phyloP scores from a whole-genome alignment of 2,113 vertebrate species.

The Felis chaus region DNA sequence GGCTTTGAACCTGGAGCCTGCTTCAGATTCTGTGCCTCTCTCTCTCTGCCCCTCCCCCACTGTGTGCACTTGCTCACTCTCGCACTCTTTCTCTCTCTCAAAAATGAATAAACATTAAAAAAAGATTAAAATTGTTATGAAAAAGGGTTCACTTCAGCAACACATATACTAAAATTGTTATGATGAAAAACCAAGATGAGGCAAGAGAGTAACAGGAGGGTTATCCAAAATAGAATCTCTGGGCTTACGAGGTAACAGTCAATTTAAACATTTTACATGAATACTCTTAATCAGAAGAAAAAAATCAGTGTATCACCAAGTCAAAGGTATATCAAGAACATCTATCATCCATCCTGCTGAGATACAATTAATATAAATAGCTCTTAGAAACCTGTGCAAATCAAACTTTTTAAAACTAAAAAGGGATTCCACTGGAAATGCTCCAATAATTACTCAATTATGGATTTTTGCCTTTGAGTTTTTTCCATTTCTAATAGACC shows the following conservation, averaged over 20 bases:
- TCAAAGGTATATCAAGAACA: background rate
- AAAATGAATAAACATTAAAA: too few relatives aligned
- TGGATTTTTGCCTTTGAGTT: background rate
- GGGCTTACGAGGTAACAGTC: background rate
- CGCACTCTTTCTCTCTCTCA: too few relatives aligned
- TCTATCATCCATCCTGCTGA: background rate
- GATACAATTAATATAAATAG: background rate
- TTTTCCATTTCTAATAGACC: background rate
- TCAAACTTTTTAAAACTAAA: background rate
- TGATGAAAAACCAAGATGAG: background rate
- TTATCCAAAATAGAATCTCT: background rate
- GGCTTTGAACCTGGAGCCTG: too few relatives aligned
- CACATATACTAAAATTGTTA: background rate
- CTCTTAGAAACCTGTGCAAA: background rate
- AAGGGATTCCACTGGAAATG: background rate
- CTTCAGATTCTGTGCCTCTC: too few relatives aligned
- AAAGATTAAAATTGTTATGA: too few relatives aligned
- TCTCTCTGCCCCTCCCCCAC: too few relatives aligned
- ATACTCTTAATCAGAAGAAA: background rate
- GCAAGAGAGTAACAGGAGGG: background rate
- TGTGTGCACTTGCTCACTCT: too few relatives aligned
- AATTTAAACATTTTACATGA: background rate
- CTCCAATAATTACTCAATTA: background rate
- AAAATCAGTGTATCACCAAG: background rate
- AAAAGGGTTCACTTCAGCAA: too few relatives aligned